Evolutionary conservation across 1,140 invertebrate genomes (phyloP), one percentile per base, ranked within the genome.

Genomic region (Phenacoccus solenopsis): DNA sequence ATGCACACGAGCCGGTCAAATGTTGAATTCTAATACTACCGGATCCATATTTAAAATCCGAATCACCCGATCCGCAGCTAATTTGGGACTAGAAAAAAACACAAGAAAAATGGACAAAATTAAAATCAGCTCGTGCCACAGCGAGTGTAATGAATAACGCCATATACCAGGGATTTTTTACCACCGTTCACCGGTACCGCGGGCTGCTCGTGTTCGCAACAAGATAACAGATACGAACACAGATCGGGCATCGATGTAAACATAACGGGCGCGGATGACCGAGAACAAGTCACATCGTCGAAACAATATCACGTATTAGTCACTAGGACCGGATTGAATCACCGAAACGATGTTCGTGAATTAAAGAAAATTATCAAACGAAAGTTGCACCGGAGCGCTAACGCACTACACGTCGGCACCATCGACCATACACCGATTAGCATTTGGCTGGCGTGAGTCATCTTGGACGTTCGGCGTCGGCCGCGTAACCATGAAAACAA

Each of bases 1-100:
- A 20, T 24, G 59, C 59, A 10, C 22, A 24, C 59, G 59, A 27
- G 7, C 59, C 59, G 10, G 59, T 64, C 59, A 64, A 27, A 16
- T 64, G 59, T 64, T 64, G 59, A 10, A 64, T 64, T 20, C 20
- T 64, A 22, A 64, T 64, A 16, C 59, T 64, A 27, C 59, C 25
- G 20, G 25, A 27, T 25, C 59, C 25, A 64, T 27, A 24, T 64
- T 27, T 64, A 25, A 24, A 22, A 27, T 64, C 59, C 2, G 59
- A 64, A 10, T 64, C 59, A 20, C 22, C 59, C 9, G 59, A 64
- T 20, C 59, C 59, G 59, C 22, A 24, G 59, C 59, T 64, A 27
- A 64, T 64, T 27, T 64, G 59, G 12, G 59, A 64, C 59, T 64
- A n/a, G 59, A 4, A 64, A 64, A 5, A 32, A 59, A 22, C 7